phyloP scores from a whole-genome alignment of 2,888 invertebrate genomes.

The Erynnis tages region DNA sequence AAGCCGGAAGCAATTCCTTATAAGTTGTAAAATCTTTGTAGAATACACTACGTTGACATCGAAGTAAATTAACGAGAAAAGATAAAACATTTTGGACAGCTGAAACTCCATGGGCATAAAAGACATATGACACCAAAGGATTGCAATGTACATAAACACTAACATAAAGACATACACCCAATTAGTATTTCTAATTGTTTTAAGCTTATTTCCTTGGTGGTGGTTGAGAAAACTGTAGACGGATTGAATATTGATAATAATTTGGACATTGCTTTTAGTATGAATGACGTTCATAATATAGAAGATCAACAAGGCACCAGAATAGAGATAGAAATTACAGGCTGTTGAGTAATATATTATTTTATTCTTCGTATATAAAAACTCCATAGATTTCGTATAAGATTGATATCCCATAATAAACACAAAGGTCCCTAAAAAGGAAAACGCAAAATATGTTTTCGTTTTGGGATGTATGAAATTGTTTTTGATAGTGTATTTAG shows the following conservation, averaged over 20 bases:
- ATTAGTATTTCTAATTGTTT: background rate
- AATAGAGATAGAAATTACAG: background rate
- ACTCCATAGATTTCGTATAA: background rate
- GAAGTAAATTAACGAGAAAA: conserved; percentile 18
- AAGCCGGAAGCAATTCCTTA: conserved; percentile 2
- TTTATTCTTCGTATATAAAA: background rate
- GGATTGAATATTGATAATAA: conserved; percentile 8
- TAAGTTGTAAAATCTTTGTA: conserved; percentile 13
- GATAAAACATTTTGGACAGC: background rate
- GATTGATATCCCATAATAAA: background rate
- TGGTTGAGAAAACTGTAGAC: conserved; percentile 6
- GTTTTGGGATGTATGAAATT: conserved; percentile 18
- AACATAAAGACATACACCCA: background rate
- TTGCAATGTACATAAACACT: background rate
- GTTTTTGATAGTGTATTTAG: conserved; percentile 13
- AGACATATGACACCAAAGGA: background rate
- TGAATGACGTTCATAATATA: conserved; percentile 1
- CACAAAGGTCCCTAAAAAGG: conserved; percentile 6
- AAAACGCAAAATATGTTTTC: conserved; percentile 1
- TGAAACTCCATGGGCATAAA: background rate
- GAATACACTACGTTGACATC: conserved; percentile 17
- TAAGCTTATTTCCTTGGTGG: background rate
- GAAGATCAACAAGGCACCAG: background rate
- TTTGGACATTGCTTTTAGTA: conserved; percentile 1
- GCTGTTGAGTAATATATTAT: background rate